Base-by-base conservation (phyloP, 1,140 invertebrate species). In the Colletes gigas region DNA sequence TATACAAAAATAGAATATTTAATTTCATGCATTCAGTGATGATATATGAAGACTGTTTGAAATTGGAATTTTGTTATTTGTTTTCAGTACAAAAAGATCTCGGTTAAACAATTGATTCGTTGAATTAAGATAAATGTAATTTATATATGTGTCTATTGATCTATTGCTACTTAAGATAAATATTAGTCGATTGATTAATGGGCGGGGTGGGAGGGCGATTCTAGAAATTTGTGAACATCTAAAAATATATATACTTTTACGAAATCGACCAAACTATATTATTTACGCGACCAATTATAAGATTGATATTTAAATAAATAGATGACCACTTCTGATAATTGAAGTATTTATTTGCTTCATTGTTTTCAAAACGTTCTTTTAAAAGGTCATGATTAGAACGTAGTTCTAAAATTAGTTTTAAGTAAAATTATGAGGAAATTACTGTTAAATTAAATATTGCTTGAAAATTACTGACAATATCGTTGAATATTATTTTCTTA, bases 251-350 rank as follows among this genome's bases (percentile, higher is more conserved):
- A 41, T 71, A 78, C n/a, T 21, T 71, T 70, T 78, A 78, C 60
- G 76, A 71, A 62, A 63, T 41, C 14, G 76, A 78, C 59, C 76
- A 78, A 71, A 52, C n/a, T 62, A 21, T 78, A 63, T 70, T 47
- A 62, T 71, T 78, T 69, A 50, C 50, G 44, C 50, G 30, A 78
- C 67, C 67, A 62, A 71, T 62, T 78, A 19, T 67, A 8, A 67
- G 52, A 67, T 76, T 76, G 47, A 76, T 59, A 76, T 76, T 41
- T 21, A 63, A 71, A 71, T 71, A 71, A 71, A 78, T 39, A 69
- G 3, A 69, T 52, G 15, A 39, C 10, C 54, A 57, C 39, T 17
- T 47, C 14, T 17, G n/a, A 47, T 17, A 67, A 9, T 12, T 17
- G 14, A 55, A 7, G 15, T 14, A 44, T 21, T 41, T 21, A 41